A percentile compares a stretch with the other conserved stretches of the same genome.
Evolutionary conservation across 1,140 invertebrate genomes (phyloP).

Genomic region (Cyclina sinensis): DNA sequence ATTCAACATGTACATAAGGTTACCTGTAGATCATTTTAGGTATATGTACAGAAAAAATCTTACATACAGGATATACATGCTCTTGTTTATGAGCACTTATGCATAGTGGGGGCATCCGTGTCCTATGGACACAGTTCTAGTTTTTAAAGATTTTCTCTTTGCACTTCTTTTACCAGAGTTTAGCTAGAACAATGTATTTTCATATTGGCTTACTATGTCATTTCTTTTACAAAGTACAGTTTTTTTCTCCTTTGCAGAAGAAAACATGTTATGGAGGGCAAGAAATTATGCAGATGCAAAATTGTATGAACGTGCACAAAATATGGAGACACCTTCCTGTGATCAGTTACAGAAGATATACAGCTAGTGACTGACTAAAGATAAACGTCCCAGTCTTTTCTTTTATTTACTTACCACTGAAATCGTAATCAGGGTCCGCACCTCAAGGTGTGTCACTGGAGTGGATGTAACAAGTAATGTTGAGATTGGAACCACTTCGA

Average conservation of each 20-base stretch:
- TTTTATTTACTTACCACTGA: not conserved
- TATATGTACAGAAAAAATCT: too few relatives aligned
- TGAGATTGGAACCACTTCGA: not conserved
- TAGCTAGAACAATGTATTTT: too few relatives aligned
- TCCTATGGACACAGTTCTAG: too few relatives aligned
- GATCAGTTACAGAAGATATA: constrained; percentile 92
- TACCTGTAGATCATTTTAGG: too few relatives aligned
- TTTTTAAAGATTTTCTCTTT: too few relatives aligned
- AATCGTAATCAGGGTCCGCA: constrained; percentile 19
- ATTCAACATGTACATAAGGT: too few relatives aligned
- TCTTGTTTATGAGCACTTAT: too few relatives aligned
- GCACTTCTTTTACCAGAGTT: too few relatives aligned
- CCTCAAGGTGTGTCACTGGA: not conserved
- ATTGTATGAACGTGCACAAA: constrained; percentile 92
- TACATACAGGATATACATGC: too few relatives aligned
- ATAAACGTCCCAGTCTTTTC: constrained; percentile 20
- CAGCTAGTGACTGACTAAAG: constrained; percentile 42
- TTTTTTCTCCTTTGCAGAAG: constrained; percentile 91
- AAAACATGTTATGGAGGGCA: constrained; percentile 95
- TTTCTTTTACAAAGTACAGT: too few relatives aligned
- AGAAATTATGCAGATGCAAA: constrained; percentile 93
- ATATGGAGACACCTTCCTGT: constrained; percentile 95
- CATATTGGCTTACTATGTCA: too few relatives aligned
- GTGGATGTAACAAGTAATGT: not conserved
- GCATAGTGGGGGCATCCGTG: too few relatives aligned